A percentile compares a stretch with the other conserved stretches of the same genome.
These are phyloP conservation scores for Anoplolepis gracilipes DNA, from an alignment of 1,140 invertebrate species.

Conservation along the genomic window DNA sequence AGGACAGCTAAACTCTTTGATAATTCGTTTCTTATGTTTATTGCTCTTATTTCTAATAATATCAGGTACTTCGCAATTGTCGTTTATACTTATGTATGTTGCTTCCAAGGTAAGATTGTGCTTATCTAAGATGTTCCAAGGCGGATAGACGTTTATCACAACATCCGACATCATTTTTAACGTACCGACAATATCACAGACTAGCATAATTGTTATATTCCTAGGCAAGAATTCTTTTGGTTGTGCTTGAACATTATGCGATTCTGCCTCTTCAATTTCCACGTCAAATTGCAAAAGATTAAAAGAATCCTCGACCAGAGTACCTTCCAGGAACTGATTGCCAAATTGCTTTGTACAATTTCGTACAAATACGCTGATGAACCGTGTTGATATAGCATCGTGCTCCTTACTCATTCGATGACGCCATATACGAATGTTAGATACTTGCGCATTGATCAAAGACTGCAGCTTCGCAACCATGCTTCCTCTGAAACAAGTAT, in stretches of 20 bases:
- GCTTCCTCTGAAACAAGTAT: conserved; percentile 78
- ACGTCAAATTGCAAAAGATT: conserved; percentile 68
- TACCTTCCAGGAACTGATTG: conserved; percentile 77
- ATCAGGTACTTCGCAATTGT: conserved; percentile 13
- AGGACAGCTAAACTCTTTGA: conserved; percentile 77
- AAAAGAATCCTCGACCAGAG: conserved; percentile 74
- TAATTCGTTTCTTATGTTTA: conserved; percentile 5
- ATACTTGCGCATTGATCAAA: conserved; percentile 76
- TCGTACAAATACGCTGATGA: conserved; percentile 69
- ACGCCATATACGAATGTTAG: conserved; percentile 79
- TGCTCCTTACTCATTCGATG: conserved; percentile 75
- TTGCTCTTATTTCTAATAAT: neutral
- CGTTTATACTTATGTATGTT: conserved; percentile 74
- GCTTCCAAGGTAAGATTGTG: conserved; percentile 71
- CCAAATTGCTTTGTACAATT: conserved; percentile 65
- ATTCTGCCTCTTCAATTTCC: neutral
- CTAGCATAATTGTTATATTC: conserved; percentile 74
- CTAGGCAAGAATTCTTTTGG: neutral
- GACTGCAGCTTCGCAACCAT: conserved; percentile 75
- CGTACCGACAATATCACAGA: conserved; percentile 79
- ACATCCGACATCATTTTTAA: conserved; percentile 68
- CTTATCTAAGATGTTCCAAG: conserved; percentile 79
- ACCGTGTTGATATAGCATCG: conserved; percentile 60
- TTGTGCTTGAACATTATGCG: neutral
- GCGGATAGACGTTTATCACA: conserved; percentile 80